These are phyloP conservation scores for Harpalus rubripes DNA, from an alignment of 2,888 invertebrate genomes.

Conservation along the genomic window DNA sequence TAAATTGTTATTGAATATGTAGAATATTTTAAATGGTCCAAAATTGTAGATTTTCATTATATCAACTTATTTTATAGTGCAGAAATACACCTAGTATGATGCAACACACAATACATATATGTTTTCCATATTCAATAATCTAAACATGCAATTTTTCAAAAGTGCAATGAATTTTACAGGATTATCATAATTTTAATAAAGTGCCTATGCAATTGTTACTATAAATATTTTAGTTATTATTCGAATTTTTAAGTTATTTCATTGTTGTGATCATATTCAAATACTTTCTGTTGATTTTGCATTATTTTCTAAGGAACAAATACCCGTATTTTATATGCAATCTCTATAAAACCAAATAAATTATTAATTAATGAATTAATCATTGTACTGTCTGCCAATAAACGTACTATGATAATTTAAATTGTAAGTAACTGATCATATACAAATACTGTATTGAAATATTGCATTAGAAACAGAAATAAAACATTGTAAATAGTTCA, in stretches of 20 bases:
- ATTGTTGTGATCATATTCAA: constrained; percentile 16
- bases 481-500: constrained; percentile 38
- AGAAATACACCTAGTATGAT: background rate
- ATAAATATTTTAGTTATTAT: constrained; percentile 1
- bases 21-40: background rate
- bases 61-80: background rate
- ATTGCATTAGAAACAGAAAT: constrained; percentile 21
- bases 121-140: constrained; percentile 24
- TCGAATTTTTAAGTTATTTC: constrained; percentile 25
- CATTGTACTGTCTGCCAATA: constrained; percentile 12
- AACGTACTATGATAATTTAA: constrained; percentile 32
- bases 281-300: constrained; percentile 17
- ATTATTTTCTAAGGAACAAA: background rate
- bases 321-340: background rate
- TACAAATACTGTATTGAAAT: background rate
- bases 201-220: constrained; percentile 27
- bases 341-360: background rate
- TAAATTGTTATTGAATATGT: constrained; percentile 32
- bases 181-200: constrained; percentile 28
- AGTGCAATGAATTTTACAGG: constrained; percentile 27
- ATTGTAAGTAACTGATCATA: background rate
- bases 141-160: constrained; percentile 8
- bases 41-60: background rate
- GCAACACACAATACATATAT: background rate
- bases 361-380: background rate